Conservation (phyloP, 2,888 invertebrate genomes). For the Drosophila leonis region DNA sequence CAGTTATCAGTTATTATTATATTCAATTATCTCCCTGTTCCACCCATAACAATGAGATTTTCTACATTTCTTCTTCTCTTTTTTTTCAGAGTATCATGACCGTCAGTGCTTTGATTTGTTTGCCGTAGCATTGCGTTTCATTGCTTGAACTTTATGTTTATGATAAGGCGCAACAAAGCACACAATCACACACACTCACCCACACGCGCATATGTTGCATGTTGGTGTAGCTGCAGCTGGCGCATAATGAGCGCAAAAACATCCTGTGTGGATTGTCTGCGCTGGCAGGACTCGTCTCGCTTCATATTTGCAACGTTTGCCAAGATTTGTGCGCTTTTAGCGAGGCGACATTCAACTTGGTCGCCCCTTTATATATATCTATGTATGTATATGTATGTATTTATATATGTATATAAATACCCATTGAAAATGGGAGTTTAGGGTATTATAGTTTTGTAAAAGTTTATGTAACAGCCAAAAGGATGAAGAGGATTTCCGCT, state of each 20-base stretch:
- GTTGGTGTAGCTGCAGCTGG: conserved; percentile 64
- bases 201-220: conserved; percentile 28
- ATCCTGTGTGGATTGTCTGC: conserved; percentile 73
- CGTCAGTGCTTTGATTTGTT: conserved; percentile 12
- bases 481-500: no score
- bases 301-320: conserved; percentile 58
- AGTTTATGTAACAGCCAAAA: background rate
- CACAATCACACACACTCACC: conserved; percentile 38
- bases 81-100: conserved; percentile 24
- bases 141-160: conserved; percentile 61
- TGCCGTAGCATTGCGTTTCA: conserved; percentile 9
- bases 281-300: conserved; percentile 44
- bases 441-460: background rate
- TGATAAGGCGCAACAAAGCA: conserved; percentile 65
- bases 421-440: no score
- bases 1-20: no score
- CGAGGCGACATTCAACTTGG: conserved; percentile 62
- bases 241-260: conserved; percentile 80
- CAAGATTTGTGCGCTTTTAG: conserved; percentile 79
- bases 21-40: background rate
- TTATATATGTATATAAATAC: conserved; percentile 11
- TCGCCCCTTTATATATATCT: conserved; percentile 15
- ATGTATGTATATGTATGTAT: background rate
- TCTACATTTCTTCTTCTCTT: no score
- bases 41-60: background rate